Base-by-base conservation (phyloP, 64 coral and sea anemone species). In the Montipora foliosa region DNA sequence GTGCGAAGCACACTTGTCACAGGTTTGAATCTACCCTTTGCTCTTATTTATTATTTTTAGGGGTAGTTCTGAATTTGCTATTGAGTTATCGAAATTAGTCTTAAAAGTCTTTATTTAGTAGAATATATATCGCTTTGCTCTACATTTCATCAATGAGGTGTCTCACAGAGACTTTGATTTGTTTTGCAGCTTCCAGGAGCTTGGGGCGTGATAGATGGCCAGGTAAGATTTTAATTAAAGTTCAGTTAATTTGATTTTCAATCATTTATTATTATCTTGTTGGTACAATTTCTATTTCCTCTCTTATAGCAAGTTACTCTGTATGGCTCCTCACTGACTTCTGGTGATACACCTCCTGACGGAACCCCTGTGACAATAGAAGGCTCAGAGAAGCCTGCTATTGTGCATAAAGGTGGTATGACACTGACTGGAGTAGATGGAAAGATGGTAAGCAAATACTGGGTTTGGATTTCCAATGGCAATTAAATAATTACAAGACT, bases 321-420 rank as follows among this genome's bases (percentile, higher is more conserved):
- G 58, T 99, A 94, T 90, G 89, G 95, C 58, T 99, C 98, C 15
- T 85, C 84, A 47, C 74, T 99, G 24, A 95, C 89, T 9, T 89
- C 95, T 90, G 85, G 92, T 78, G 84, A 89, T 15, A 89, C 21
- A 67, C 20, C 81, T 57, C 98, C 98, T 49, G 87, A 94, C 20
- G 98, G 98, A 55, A 62, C 82, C 17, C 79, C 82, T 50, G 73
- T 96, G 0, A 88, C 91, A 45, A 88, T 99, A 67, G 67, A 95
- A 67, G 98, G 98, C 46, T 85, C 89, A 24, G 98, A 96, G 0
- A 92, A 75, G 78, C 95, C 98, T 75, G 98, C 98, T 48, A 77
- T 99, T 60, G 95, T 99, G 16, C 98, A 99, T 74, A 94, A 91
- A 62, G 95, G 90, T 72, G 98, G 98, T 24, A 99, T 99, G 98